A percentile compares a stretch with the other conserved stretches of the same genome.
phyloP scores from a whole-genome alignment of 2,113 vertebrate genomes.

The Chloropsis cyanopogon region DNA sequence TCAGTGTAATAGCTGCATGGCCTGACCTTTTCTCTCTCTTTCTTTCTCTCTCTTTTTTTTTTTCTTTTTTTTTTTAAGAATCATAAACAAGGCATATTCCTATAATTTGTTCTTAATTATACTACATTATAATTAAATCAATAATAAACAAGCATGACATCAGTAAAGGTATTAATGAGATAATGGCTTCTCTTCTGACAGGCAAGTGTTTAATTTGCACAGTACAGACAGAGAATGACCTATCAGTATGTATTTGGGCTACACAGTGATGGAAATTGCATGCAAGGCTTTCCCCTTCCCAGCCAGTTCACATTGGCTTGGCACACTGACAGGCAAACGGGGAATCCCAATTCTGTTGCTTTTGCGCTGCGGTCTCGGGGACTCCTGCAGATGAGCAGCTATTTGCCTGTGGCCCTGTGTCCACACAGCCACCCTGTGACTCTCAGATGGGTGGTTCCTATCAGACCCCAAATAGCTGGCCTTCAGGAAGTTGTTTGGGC shows the following conservation, averaged over 20 bases:
- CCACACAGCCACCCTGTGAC: background rate
- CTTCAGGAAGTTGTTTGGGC: background rate
- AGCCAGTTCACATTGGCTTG: background rate
- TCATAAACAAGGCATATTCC: background rate
- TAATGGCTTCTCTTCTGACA: background rate
- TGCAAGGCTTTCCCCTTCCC: background rate
- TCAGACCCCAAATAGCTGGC: background rate
- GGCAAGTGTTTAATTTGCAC: background rate
- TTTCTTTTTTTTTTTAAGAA: background rate
- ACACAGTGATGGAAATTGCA: background rate
- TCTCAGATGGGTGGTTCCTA: background rate
- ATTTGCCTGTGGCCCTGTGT: background rate
- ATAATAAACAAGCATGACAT: background rate
- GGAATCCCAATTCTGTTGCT: background rate
- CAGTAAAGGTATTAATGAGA: background rate
- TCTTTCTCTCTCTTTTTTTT: background rate
- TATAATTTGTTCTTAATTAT: conserved; percentile 48
- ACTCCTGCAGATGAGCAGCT: background rate
- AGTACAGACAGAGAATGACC: background rate
- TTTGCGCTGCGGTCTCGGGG: background rate
- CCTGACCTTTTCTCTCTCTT: background rate
- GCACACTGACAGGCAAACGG: background rate
- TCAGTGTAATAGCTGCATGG: background rate
- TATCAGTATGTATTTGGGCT: background rate
- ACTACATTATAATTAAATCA: background rate